These are phyloP conservation scores for Hepsetus odoe DNA, from an alignment of 2,113 vertebrate genomes.

Conservation along the genomic window DNA sequence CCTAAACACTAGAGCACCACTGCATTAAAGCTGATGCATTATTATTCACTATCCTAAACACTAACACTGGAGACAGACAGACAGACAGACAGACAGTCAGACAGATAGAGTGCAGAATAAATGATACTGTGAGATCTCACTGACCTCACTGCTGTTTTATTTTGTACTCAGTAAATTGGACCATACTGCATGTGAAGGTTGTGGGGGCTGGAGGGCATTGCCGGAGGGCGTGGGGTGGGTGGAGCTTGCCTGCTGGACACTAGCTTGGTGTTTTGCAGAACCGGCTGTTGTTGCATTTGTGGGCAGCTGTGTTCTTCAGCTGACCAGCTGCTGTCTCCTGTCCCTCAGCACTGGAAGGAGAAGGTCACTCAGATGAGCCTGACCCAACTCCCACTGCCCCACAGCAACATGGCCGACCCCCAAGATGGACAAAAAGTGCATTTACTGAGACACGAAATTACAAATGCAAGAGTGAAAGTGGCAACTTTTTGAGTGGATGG, in stretches of 20 bases:
- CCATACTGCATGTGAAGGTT: neutral
- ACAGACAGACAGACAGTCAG: no score
- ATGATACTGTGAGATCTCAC: no score
- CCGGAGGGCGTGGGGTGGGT: neutral
- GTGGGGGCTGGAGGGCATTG: neutral
- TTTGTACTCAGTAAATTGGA: neutral
- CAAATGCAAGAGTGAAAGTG: no score
- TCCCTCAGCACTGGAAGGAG: constrained; percentile 37
- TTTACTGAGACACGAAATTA: neutral
- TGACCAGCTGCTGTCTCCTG: constrained; percentile 38
- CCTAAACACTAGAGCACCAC: no score
- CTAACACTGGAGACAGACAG: no score
- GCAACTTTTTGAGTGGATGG: no score
- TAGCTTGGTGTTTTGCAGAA: neutral
- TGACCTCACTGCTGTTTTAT: neutral
- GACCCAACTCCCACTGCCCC: constrained; percentile 1
- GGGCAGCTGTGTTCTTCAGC: constrained; percentile 32
- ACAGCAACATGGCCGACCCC: neutral
- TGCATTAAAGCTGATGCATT: no score
- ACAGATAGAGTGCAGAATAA: neutral
- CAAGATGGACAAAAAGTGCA: neutral
- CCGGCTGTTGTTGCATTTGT: neutral
- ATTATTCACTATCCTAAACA: no score
- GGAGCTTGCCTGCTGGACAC: neutral
- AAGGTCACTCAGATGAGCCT: constrained; percentile 29